Conservation (phyloP, 2,888 invertebrate species). For the Lepidochrysops patricia region DNA sequence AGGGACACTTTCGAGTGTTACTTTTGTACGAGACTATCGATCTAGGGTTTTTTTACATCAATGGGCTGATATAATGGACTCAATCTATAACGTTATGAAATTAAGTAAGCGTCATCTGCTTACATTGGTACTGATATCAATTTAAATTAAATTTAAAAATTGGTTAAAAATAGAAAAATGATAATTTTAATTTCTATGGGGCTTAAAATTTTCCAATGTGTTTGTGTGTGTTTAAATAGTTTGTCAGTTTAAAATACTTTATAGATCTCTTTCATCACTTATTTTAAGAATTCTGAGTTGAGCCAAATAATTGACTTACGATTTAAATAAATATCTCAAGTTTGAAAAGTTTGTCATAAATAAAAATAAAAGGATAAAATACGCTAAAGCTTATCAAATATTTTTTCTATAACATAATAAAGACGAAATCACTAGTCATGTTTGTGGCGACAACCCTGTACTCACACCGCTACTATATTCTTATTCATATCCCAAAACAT, state of each 20-base stretch:
- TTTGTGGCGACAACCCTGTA: constrained; percentile 67
- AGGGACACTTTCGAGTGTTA: constrained; percentile 27
- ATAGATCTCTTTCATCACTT: too few species aligned
- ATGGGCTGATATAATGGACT: neutral
- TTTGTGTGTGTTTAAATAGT: too few species aligned
- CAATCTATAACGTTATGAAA: neutral
- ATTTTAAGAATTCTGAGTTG: too few species aligned
- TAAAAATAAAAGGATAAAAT: neutral
- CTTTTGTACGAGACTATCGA: too few species aligned
- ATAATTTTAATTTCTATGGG: neutral
- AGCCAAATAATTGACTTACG: too few species aligned
- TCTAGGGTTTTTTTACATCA: neutral
- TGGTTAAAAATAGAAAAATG: too few species aligned
- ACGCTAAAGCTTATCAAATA: constrained; percentile 16
- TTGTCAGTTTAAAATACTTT: too few species aligned
- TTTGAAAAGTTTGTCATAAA: neutral
- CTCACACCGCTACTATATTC: constrained; percentile 32
- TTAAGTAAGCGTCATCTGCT: neutral
- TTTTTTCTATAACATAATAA: constrained; percentile 32
- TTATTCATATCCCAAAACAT: constrained; percentile 13
- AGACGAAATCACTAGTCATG: constrained; percentile 62
- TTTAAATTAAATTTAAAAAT: neutral
- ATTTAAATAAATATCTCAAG: too few species aligned
- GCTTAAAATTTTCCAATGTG: too few species aligned
- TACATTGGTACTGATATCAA: neutral